Conservation (phyloP, 2,888 invertebrate species). For the Glaucopsyche alexis region DNA sequence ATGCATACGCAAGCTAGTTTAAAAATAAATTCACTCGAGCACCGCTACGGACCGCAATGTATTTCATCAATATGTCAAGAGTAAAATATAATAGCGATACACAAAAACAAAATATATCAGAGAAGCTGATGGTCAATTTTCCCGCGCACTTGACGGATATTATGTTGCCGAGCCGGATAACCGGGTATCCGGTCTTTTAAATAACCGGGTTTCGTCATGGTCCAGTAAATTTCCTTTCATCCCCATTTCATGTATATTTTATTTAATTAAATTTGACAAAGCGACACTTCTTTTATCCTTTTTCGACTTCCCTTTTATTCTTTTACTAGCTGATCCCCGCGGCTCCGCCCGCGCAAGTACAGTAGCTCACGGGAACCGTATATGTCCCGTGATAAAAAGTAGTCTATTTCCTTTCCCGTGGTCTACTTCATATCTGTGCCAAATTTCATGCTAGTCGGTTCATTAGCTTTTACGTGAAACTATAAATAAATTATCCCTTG, state of each 20-base stretch:
- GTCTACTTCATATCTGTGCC: too few species aligned
- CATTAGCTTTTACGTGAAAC: too few species aligned
- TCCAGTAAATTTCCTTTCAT: slow-evolving; percentile 32
- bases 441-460: too few species aligned
- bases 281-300: neutral
- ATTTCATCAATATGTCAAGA: slow-evolving; percentile 18
- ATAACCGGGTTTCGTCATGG: slow-evolving; percentile 36
- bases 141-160: slow-evolving; percentile 23
- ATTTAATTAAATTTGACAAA: slow-evolving; percentile 22
- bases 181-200: slow-evolving; percentile 31
- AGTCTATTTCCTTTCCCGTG: too few species aligned
- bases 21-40: slow-evolving; percentile 1
- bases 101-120: slow-evolving; percentile 22
- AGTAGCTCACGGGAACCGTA: too few species aligned
- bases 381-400: too few species aligned
- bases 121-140: slow-evolving; percentile 29
- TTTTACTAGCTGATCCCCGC: too few species aligned
- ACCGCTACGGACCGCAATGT: neutral
- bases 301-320: neutral
- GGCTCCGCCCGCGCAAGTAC: too few species aligned
- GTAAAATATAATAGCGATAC: slow-evolving; percentile 16
- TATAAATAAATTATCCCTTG: too few species aligned
- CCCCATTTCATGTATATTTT: neutral
- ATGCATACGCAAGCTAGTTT: too few species aligned
- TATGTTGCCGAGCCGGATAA: slow-evolving; percentile 11